Conservation (phyloP, 2,888 invertebrate species). For the Oscheius sp. region DNA sequence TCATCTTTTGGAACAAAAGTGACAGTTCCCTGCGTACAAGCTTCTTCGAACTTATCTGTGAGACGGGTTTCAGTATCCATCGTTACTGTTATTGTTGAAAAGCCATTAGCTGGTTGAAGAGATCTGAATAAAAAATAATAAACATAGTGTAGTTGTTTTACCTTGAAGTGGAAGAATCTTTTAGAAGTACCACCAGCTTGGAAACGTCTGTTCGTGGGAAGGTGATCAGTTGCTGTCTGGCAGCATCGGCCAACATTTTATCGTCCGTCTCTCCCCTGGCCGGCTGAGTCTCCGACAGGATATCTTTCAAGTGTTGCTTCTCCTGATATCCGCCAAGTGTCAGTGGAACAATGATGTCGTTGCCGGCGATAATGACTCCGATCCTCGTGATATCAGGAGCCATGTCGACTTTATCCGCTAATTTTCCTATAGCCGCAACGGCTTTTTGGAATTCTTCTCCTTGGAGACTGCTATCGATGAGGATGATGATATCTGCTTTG, state of each 20-base stretch:
- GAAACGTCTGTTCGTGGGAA: slow-evolving; percentile 46
- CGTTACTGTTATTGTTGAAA: no score
- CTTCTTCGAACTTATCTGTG: no score
- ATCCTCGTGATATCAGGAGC: slow-evolving; percentile 55
- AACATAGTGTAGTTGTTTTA: no score
- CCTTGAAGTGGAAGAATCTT: no score
- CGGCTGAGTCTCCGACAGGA: not conserved
- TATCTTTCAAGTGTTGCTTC: slow-evolving; percentile 45
- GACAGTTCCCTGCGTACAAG: no score
- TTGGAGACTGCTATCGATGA: slow-evolving; percentile 14
- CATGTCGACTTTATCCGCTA: slow-evolving; percentile 49
- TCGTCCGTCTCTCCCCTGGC: slow-evolving; percentile 20
- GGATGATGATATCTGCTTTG: slow-evolving; percentile 1
- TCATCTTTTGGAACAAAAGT: no score
- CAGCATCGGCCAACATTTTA: slow-evolving; percentile 44
- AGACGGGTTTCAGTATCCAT: no score
- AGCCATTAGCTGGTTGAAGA: no score
- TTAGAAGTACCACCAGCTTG: slow-evolving; percentile 11
- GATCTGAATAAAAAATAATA: no score
- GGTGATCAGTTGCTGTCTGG: slow-evolving; percentile 52
- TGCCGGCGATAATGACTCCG: slow-evolving; percentile 50
- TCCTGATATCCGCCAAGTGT: slow-evolving; percentile 64
- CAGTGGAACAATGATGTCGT: slow-evolving; percentile 54
- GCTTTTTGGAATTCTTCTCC: not conserved
- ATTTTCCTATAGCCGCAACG: slow-evolving; percentile 11